Evolutionary conservation across 2,797 vertebrate genomes (phyloP), one percentile per base, ranked within the genome.

Genomic region (Lagodon rhomboides): DNA sequence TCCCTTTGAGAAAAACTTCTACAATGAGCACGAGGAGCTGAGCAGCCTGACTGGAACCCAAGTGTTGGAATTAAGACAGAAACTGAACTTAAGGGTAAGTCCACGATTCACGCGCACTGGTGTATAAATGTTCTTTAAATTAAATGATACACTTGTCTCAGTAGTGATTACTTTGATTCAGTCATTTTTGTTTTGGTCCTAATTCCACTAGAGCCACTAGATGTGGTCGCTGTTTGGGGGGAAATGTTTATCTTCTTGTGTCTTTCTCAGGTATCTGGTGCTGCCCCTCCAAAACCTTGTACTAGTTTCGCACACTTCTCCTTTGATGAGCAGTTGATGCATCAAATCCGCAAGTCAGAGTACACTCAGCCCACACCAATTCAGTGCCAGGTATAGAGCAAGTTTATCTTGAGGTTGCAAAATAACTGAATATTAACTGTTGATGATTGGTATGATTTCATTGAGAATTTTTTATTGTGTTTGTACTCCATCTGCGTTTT

Each of bases 1-100:
- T n/a, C 97, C 98, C 0, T 99, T 98, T 95, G 98, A 98, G 94
- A 99, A 99, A 86, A 99, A 99, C 91, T 99, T 99, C 93, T 98
- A 97, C 77, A 95, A 97, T 54, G 98, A 99, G 75, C 98, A 99
- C 0, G 98, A 99, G 88, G 98, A 99, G 91, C 97, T 99, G 87
- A 95, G 92, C 83, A 95, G 74, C 89, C 94, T 99, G 83, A 98
- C 95, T 25, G 96, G 95, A 0, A 92, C 92, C 77, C 97, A 98
- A 70, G 94, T 97, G 87, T 89, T 98, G 66, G 98, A 99, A 77
- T 86, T 99, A 2, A 95, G 98, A 44, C 96, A 99, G 17, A 99
- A 99, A 86, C 94, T 99, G 49, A 99, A 99, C 76, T 94, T 99
- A 60, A 93, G 97, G 94, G 98, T 99, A 91, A 95, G 96, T 91